phyloP scores from a whole-genome alignment of 2,888 invertebrate genomes.

The Brachycybe producta region DNA sequence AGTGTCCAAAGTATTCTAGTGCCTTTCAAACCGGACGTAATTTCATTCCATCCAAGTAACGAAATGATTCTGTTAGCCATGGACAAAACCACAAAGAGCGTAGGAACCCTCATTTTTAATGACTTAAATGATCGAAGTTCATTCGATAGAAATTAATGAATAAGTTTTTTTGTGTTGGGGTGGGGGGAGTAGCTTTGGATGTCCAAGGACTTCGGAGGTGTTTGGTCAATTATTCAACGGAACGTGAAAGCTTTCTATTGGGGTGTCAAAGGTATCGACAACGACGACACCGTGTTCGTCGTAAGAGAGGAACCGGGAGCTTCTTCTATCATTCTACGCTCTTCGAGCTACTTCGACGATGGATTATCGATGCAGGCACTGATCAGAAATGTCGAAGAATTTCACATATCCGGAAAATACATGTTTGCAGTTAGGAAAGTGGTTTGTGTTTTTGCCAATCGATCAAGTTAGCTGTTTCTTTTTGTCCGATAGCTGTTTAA shows the following conservation, averaged over 20 bases:
- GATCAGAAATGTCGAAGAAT: slow-evolving; percentile 59
- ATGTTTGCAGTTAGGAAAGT: slow-evolving; percentile 66
- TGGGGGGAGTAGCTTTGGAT: slow-evolving; percentile 54
- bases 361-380: slow-evolving; percentile 36
- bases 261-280: slow-evolving; percentile 28
- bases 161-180: too few relatives aligned
- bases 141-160: background rate
- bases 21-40: slow-evolving; percentile 60
- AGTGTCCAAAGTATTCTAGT: slow-evolving; percentile 50
- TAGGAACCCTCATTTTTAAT: slow-evolving; percentile 19
- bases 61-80: slow-evolving; percentile 55
- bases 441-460: slow-evolving; percentile 38
- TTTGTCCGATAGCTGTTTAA: slow-evolving; percentile 24
- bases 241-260: slow-evolving; percentile 68
- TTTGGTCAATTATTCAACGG: slow-evolving; percentile 54
- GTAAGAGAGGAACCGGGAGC: slow-evolving; percentile 53
- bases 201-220: slow-evolving; percentile 58
- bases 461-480: slow-evolving; percentile 15
- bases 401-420: slow-evolving; percentile 68
- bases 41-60: slow-evolving; percentile 59
- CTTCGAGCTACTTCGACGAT: slow-evolving; percentile 28
- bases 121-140: background rate
- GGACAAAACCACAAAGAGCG: slow-evolving; percentile 54
- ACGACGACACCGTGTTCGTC: slow-evolving; percentile 34
- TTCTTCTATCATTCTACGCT: slow-evolving; percentile 40